Percentiles rank a stretch among this genome's conserved stretches.
phyloP scores from a whole-genome alignment of 2,888 invertebrate genomes.

The Magallana nippona region DNA sequence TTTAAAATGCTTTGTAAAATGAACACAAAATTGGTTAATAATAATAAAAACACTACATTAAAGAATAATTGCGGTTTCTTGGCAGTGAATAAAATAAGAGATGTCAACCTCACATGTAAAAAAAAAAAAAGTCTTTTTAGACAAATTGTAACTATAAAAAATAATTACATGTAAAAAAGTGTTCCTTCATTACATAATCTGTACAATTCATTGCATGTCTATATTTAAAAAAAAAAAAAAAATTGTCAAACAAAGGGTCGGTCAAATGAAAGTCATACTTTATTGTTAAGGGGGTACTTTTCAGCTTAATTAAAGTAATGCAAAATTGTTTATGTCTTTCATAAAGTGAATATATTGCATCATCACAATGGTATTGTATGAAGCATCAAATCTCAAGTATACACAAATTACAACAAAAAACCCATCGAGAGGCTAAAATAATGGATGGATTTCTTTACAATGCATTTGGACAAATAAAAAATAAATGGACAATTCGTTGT shows the following conservation, averaged over 20 bases:
- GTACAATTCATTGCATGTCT: background rate
- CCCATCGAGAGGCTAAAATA: background rate
- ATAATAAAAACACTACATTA: slow-evolving; percentile 10
- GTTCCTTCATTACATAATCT: too few relatives aligned
- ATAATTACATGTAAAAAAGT: too few relatives aligned
- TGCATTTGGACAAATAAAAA: slow-evolving; percentile 1
- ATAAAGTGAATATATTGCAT: too few relatives aligned
- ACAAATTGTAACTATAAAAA: too few relatives aligned
- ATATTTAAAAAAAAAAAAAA: background rate
- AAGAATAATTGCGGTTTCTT: background rate
- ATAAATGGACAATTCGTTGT: slow-evolving; percentile 23
- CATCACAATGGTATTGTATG: too few relatives aligned
- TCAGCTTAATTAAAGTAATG: too few relatives aligned
- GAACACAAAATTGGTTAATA: slow-evolving; percentile 32
- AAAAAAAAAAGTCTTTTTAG: background rate
- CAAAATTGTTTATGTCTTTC: too few relatives aligned
- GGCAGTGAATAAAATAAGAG: slow-evolving; percentile 33
- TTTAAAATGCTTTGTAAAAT: slow-evolving; percentile 22
- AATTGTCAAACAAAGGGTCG: background rate
- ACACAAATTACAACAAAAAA: slow-evolving; percentile 2
- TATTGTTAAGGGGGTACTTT: too few relatives aligned
- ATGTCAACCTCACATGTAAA: slow-evolving; percentile 23
- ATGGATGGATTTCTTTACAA: slow-evolving; percentile 33
- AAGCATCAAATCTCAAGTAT: too few relatives aligned
- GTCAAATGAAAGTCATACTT: too few relatives aligned